Evolutionary conservation across 2,888 invertebrate genomes (phyloP).

Genomic region (Rotaria sp.): DNA sequence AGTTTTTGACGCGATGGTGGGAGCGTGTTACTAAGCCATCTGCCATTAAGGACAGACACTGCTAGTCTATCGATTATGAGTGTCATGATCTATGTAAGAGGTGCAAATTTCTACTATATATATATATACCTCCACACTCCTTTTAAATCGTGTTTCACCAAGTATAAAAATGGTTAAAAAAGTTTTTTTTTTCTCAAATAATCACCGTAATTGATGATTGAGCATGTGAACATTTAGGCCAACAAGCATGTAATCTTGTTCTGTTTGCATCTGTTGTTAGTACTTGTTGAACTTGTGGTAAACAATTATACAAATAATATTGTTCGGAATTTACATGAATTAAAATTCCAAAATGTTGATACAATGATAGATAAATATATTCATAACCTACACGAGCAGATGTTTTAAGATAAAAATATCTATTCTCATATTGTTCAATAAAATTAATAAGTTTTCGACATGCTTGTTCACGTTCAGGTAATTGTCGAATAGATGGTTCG

Average conservation of each 20-base stretch:
- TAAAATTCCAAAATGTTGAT: slow-evolving; percentile 44
- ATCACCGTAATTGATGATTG: not conserved
- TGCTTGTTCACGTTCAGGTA: slow-evolving; percentile 66
- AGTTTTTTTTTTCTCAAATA: not conserved
- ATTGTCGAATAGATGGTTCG: slow-evolving; percentile 58
- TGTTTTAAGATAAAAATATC: slow-evolving; percentile 37
- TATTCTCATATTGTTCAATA: slow-evolving; percentile 60
- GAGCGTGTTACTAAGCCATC: no score
- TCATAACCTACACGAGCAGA: slow-evolving; percentile 39
- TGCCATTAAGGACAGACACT: no score
- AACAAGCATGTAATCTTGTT: slow-evolving; percentile 63
- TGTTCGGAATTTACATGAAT: slow-evolving; percentile 60
- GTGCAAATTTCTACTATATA: no score
- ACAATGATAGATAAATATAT: slow-evolving; percentile 32
- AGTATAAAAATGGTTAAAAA: no score
- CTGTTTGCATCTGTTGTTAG: slow-evolving; percentile 58
- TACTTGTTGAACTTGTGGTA: slow-evolving; percentile 59
- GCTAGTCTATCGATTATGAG: no score
- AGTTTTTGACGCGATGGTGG: no score
- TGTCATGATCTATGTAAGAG: no score
- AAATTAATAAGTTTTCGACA: slow-evolving; percentile 59
- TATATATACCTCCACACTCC: no score
- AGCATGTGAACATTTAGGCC: not conserved
- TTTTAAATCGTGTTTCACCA: no score
- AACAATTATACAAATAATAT: slow-evolving; percentile 62